Evolutionary conservation across 2,113 vertebrate genomes (phyloP).

Genomic region (Smithornis capensis): DNA sequence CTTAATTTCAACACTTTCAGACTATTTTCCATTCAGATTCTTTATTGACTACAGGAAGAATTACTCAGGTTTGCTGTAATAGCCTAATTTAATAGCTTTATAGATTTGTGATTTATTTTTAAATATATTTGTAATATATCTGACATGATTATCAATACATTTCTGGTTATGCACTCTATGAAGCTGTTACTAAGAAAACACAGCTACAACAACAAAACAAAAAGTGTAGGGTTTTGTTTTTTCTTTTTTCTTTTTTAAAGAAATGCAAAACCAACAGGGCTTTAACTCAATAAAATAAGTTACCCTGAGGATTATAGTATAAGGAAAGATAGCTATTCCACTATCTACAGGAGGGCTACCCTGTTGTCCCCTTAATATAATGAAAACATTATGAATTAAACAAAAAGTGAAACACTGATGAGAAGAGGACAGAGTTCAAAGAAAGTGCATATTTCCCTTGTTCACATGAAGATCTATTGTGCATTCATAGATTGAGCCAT

Average conservation of each 20-base stretch:
- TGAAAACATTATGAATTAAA: constrained; percentile 54
- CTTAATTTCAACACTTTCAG: neutral
- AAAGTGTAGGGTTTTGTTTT: neutral
- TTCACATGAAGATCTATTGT: constrained; percentile 36
- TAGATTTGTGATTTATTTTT: neutral
- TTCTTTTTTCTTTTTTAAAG: neutral
- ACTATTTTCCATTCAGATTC: neutral
- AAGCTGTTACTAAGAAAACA: neutral
- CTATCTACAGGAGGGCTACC: constrained; percentile 33
- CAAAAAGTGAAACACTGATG: constrained; percentile 33
- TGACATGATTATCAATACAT: neutral
- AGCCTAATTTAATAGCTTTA: neutral
- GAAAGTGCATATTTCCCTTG: constrained; percentile 35
- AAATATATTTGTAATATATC: neutral
- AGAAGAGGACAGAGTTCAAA: constrained; percentile 53
- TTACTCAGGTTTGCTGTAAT: neutral
- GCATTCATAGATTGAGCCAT: constrained; percentile 9
- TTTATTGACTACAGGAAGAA: neutral
- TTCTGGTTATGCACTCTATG: neutral
- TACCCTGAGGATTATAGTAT: neutral
- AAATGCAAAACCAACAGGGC: neutral
- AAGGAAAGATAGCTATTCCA: neutral
- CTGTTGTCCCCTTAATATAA: constrained; percentile 56
- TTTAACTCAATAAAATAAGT: constrained; percentile 4
- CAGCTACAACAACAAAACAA: neutral